Evolutionary conservation across 2,888 invertebrate genomes (phyloP).

Genomic region (Ormia ochracea): DNA sequence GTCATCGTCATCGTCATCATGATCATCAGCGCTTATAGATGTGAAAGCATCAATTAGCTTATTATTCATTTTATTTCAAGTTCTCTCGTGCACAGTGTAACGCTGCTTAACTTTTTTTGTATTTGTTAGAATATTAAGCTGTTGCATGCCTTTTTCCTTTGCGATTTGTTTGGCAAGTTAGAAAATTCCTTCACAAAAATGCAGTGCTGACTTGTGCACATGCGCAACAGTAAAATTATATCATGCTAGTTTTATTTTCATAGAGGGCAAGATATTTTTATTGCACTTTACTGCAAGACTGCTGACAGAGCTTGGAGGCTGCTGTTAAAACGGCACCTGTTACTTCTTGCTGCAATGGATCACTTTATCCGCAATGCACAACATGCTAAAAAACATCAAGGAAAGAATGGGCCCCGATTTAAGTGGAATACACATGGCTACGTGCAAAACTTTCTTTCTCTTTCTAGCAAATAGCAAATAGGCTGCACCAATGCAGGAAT

Average conservation of each 20-base stretch:
- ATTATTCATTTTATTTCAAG: neutral
- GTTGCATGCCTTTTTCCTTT: neutral
- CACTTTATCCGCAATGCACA: constrained; percentile 17
- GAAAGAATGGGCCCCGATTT: constrained; percentile 22
- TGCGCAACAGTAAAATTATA: constrained; percentile 14
- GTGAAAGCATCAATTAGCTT: constrained; percentile 59
- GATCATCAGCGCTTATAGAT: constrained; percentile 27
- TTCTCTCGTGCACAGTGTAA: constrained; percentile 50
- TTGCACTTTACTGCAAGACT: neutral
- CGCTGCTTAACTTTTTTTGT: constrained; percentile 24
- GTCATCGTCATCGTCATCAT: neutral
- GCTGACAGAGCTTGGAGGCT: constrained; percentile 7
- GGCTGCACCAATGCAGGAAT: neutral
- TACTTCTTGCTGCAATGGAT: constrained; percentile 48
- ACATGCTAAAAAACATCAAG: neutral
- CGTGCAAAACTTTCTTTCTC: neutral
- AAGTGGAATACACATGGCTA: constrained; percentile 15
- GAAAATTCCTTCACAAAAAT: neutral
- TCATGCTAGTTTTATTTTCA: constrained; percentile 5
- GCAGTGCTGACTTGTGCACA: neutral
- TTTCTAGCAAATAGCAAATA: neutral
- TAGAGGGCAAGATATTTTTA: neutral
- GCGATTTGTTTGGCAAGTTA: constrained; percentile 2
- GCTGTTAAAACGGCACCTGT: constrained; percentile 58
- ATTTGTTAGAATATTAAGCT: constrained; percentile 9